Base-by-base conservation (phyloP, 2,797 vertebrate species). In the Pterois miles region DNA sequence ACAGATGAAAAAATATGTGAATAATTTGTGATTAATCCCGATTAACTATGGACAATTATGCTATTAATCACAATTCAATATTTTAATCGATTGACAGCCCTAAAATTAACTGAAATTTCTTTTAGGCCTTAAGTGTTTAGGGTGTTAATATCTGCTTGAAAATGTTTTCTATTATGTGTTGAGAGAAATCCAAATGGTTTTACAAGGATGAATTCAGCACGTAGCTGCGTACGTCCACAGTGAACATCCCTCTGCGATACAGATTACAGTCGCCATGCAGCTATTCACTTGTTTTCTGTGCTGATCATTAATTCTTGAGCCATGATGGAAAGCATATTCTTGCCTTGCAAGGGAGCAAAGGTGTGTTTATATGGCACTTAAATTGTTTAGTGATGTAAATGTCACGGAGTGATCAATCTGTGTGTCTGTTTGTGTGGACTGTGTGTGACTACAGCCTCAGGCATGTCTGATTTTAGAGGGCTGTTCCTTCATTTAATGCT, bases 391-490 rank as follows among this genome's bases (percentile, higher is more conserved):
- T 53, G 46, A 67, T 82, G 74, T 69, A 69, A 52, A 65, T 56
- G 66, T 62, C 46, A 77, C 64, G 22, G 38, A 53, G 25, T 66
- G 53, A 74, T 71, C 62, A 59, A 9, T 73, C 31, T 68, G 40
- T 43, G 65, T 43, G 53, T 62, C 46, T 48, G 2, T 66, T 65
- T 52, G 71, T 60, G 31, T 64, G 23, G n/a, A 18, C 54, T 54
- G 38, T 48, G 48, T 78, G 50, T 58, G 64, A 54, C 60, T 82
- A 71, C 85, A 90, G 95, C 96, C 95, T 82, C 72, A 82, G 96
- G 95, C 94, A 90, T 83, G 93, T 95, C 95, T 97, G 95, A 95
- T 96, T 96, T 96, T 94, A 93, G 95, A 95, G 91, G 92, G 91
- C 92, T 95, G 92, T 92, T 95, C 91, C 95, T 95, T 95, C 93